phyloP scores from a whole-genome alignment of 2,113 vertebrate genomes.

The Spilogale gracilis region DNA sequence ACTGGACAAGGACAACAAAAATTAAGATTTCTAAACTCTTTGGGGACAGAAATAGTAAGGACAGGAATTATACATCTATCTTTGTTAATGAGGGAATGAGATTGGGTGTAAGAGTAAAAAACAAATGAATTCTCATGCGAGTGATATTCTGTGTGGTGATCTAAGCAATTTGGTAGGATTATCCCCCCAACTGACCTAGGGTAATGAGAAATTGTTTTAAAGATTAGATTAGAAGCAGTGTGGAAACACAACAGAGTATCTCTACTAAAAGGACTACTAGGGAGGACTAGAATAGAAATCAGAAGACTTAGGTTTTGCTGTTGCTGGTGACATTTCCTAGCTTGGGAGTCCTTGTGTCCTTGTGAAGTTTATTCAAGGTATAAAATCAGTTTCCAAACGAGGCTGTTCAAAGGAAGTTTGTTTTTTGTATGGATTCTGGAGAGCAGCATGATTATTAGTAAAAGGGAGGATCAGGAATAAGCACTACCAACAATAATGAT shows the following conservation, averaged over 20 bases:
- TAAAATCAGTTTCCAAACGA: neutral
- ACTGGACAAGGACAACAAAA: neutral
- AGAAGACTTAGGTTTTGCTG: neutral
- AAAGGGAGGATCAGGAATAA: neutral
- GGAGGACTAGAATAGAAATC: neutral
- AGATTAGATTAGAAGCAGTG: neutral
- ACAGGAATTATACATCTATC: neutral
- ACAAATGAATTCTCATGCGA: neutral
- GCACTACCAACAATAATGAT: neutral
- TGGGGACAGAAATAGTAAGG: slow-evolving; percentile 1
- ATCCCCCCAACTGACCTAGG: neutral
- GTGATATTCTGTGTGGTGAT: neutral
- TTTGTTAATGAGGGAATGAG: neutral
- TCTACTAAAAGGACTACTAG: neutral
- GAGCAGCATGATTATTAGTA: neutral
- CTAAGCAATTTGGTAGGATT: neutral
- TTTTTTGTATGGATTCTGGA: neutral
- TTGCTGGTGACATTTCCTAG: neutral
- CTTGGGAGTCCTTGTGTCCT: neutral
- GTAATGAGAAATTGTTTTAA: neutral
- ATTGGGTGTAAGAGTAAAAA: neutral
- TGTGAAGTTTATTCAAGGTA: neutral
- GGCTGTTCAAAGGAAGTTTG: neutral
- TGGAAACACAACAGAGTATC: neutral
- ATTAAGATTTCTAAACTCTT: neutral